phyloP scores from a whole-genome alignment of 2,797 vertebrate genomes.

The Hippoglossus hippoglossus region DNA sequence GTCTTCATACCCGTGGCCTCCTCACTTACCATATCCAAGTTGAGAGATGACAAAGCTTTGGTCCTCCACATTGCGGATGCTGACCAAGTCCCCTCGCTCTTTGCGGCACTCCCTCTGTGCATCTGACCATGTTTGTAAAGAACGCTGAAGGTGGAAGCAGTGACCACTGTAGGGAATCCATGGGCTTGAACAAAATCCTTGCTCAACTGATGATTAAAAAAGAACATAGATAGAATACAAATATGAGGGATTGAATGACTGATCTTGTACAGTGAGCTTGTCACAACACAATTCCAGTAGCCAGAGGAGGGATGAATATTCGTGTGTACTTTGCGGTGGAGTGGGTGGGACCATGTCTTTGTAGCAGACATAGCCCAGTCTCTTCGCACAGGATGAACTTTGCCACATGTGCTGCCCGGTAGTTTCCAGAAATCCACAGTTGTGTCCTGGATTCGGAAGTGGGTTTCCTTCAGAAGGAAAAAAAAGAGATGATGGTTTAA shows the following conservation, averaged over 20 bases:
- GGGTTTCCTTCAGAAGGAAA: slow-evolving; percentile 85
- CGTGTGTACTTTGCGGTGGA: slow-evolving; percentile 82
- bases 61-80: slow-evolving; percentile 89
- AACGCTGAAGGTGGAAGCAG: slow-evolving; percentile 89
- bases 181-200: slow-evolving; percentile 82
- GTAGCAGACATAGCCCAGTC: slow-evolving; percentile 92
- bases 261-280: background rate
- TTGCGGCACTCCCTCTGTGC: slow-evolving; percentile 87
- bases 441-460: slow-evolving; percentile 87
- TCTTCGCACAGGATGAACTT: slow-evolving; percentile 85
- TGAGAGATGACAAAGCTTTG: slow-evolving; percentile 92
- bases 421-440: slow-evolving; percentile 87
- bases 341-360: slow-evolving; percentile 80
- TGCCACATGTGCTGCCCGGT: slow-evolving; percentile 87
- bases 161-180: slow-evolving; percentile 91
- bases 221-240: slow-evolving; percentile 8
- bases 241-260: background rate
- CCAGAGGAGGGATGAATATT: background rate
- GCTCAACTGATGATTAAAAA: slow-evolving; percentile 65
- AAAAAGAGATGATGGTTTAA: slow-evolving; percentile 24
- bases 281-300: background rate
- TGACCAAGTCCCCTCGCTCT: slow-evolving; percentile 89
- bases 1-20: background rate
- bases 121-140: slow-evolving; percentile 83
- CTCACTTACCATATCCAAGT: slow-evolving; percentile 89